Conservation (phyloP, 2,888 invertebrate species). For the Galeruca laticollis region DNA sequence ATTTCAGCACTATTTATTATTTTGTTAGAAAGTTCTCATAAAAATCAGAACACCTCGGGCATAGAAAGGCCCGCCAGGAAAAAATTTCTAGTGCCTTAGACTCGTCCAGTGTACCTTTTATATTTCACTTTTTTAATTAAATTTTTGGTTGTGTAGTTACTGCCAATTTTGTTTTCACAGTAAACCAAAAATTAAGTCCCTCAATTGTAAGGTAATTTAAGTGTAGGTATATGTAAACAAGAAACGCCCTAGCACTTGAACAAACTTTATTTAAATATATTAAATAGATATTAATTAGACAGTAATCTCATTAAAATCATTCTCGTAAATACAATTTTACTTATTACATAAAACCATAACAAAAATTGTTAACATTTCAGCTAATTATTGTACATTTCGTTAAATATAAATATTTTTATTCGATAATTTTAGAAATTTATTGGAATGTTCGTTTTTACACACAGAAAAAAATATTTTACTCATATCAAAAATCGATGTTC, state of each 20-base stretch:
- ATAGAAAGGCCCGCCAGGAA: too few species aligned
- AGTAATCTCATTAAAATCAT: neutral
- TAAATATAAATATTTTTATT: constrained; percentile 28
- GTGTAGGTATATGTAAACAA: neutral
- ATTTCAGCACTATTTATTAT: too few species aligned
- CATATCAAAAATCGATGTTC: constrained; percentile 11
- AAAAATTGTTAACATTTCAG: constrained; percentile 10
- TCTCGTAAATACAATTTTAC: neutral
- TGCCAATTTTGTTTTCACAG: too few species aligned
- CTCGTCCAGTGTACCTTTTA: too few species aligned
- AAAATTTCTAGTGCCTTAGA: too few species aligned
- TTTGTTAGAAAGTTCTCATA: too few species aligned
- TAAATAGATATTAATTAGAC: constrained; percentile 6
- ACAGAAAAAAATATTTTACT: constrained; percentile 11
- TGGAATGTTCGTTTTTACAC: constrained; percentile 30
- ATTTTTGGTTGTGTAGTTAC: too few species aligned
- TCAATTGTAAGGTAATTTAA: too few species aligned
- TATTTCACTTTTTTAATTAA: too few species aligned
- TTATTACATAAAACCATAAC: constrained; percentile 1
- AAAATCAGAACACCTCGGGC: too few species aligned
- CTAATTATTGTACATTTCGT: constrained; percentile 40
- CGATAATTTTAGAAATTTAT: constrained; percentile 23
- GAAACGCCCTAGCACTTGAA: neutral
- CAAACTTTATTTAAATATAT: neutral
- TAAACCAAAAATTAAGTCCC: too few species aligned